These are phyloP conservation scores for Macrosoma leucophasiata DNA, from an alignment of 2,888 invertebrate species.

Conservation along the genomic window DNA sequence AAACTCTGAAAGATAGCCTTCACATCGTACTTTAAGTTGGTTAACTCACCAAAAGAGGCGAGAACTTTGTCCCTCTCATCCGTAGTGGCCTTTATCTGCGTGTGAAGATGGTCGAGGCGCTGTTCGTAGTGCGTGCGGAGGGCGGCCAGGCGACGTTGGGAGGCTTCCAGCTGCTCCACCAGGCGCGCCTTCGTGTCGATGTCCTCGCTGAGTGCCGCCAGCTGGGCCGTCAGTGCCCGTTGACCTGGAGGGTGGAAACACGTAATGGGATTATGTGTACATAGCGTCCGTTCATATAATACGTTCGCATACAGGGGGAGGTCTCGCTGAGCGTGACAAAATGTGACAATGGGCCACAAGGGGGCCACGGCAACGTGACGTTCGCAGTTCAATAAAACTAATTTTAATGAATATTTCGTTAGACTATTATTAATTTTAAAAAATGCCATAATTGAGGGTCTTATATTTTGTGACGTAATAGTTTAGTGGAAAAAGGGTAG, in stretches of 20 bases:
- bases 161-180: slow-evolving; percentile 94
- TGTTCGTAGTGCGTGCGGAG: slow-evolving; percentile 95
- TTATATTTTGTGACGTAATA: too few species aligned
- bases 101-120: slow-evolving; percentile 87
- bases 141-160: slow-evolving; percentile 88
- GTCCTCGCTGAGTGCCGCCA: slow-evolving; percentile 93
- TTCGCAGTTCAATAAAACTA: too few species aligned
- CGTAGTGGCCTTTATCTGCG: slow-evolving; percentile 90
- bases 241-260: slow-evolving; percentile 40
- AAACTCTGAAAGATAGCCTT: background rate
- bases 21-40: background rate
- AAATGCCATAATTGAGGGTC: too few species aligned
- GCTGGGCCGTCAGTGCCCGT: slow-evolving; percentile 82
- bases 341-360: too few species aligned
- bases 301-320: too few species aligned
- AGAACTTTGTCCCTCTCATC: slow-evolving; percentile 94
- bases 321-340: too few species aligned
- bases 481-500: too few species aligned
- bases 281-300: too few species aligned
- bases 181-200: slow-evolving; percentile 96
- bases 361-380: too few species aligned
- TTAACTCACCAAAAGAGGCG: slow-evolving; percentile 66
- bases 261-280: too few species aligned
- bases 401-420: too few species aligned
- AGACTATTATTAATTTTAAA: too few species aligned